Base-by-base conservation (phyloP, 2,888 invertebrate species). In the Taenaris catops region DNA sequence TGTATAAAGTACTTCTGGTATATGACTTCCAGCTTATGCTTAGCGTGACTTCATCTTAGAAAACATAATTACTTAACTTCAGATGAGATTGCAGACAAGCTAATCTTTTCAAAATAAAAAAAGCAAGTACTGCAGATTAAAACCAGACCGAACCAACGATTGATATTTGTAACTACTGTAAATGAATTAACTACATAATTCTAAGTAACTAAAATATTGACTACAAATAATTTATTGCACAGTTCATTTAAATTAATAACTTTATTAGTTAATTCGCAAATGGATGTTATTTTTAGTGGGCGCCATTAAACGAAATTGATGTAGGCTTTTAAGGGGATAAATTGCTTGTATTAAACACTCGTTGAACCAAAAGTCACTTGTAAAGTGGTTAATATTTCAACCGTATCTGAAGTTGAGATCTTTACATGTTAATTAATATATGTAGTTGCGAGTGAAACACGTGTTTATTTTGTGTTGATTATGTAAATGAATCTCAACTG, bases 291-390 rank as follows among this genome's bases (percentile, higher is more conserved):
- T 21, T n/a, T 23, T 23, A 12, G 20, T 20, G n/a, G 18, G 19
- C 5, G n/a, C 24, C 32, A 36, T 36, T 36, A 28, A 5, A 8
- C 8, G 21, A 12, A 20, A 40, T 40, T 29, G 32, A 48, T 48
- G 40, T 14, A 18, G 16, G 28, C 6, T 33, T 19, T 39, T 32
- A 34, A 34, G 12, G 18, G 38, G 36, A 43, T 43, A 38, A 41
- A 48, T 48, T 14, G 23, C 21, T 21, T 20, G 31, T 34, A 32
- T 32, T 24, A 14, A 41, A 16, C 38, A 26, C 18, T 38, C 27
- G 35, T 24, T 25, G 29, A 41, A 34, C 23, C 29, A 41, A 41
- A 43, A 43, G 43, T 36, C 42, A 48, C 36, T 43, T 25, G 42
- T 21, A 29, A 40, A 36, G 29, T 40, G 26, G 34, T 38, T 41